Base-by-base conservation (phyloP, 23 tunicate species). In the Halocynthia aurantium region DNA sequence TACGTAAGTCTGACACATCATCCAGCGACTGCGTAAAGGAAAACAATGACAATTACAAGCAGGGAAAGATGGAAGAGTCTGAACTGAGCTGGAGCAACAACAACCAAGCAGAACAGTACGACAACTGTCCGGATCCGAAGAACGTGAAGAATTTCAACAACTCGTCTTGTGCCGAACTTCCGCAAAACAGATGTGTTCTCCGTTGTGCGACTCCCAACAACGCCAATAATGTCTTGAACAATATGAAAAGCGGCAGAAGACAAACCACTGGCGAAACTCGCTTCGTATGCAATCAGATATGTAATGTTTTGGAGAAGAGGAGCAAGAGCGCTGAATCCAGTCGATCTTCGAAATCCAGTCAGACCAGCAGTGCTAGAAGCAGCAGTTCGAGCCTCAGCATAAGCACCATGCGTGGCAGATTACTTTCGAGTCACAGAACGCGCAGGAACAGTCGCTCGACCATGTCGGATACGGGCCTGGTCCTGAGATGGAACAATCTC, bases 291-390 rank as follows among this genome's bases (percentile, higher is more conserved):
- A 13, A 77, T 53, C 68, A n/a, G 55, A 70, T 56, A n/a, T 55
- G 70, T 40, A n/a, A 70, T 69, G 20, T 54, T 21, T 50, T 52
- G 11, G 64, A 74, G 18, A 52, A 76, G 54, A 50, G 86, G 73
- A 88, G 95, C 60, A 78, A 70, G 52, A 88, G 95, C 75, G 95
- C 95, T 18, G 95, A 88, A 72, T 87, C 93, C 13, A 71, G 61
- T 50, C 65, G 86, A 49, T 71, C 83, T 18, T 70, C 75, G 10
- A 70, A 50, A 8, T 74, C 31, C 78, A 71, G 95, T 13, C 81
- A 78, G 51, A 52, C 84, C 84, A 88, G 95, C 72, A 87, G 93
- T 62, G 95, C 95, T 7, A 17, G 95, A 49, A 88, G 95, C 81
- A 86, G 91, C 78, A 79, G 91, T 75, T 77, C 84, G 65, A 83